phyloP scores from a whole-genome alignment of 1,140 invertebrate genomes.

The Trachelipus rathkii region DNA sequence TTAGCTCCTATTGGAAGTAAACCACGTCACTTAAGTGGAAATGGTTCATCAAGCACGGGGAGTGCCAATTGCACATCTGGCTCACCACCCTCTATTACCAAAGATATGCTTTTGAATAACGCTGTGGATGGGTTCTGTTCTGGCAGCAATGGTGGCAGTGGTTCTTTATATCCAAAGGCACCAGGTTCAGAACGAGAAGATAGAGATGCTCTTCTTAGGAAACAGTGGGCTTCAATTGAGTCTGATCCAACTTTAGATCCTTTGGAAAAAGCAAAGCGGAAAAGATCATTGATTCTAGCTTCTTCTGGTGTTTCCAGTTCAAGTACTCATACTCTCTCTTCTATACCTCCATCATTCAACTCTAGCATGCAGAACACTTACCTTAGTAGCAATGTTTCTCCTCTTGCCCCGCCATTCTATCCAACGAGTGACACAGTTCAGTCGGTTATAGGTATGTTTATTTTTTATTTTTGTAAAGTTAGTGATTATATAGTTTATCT shows the following conservation, averaged over 20 bases:
- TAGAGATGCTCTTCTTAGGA: slow-evolving; percentile 59
- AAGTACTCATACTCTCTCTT: slow-evolving; percentile 30
- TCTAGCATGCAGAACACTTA: slow-evolving; percentile 54
- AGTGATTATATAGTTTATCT: too few relatives aligned
- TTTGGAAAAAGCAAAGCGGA: slow-evolving; percentile 66
- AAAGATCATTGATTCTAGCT: slow-evolving; percentile 63
- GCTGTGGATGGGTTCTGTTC: slow-evolving; percentile 23
- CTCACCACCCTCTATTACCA: slow-evolving; percentile 22
- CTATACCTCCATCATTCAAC: slow-evolving; percentile 40
- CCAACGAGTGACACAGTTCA: slow-evolving; percentile 67
- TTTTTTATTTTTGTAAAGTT: background rate
- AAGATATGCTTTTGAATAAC: slow-evolving; percentile 20
- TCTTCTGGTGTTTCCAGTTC: slow-evolving; percentile 51
- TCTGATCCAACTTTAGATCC: slow-evolving; percentile 62
- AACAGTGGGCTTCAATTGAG: slow-evolving; percentile 66
- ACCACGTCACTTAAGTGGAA: slow-evolving; percentile 39
- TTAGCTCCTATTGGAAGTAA: slow-evolving; percentile 42
- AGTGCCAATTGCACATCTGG: slow-evolving; percentile 24
- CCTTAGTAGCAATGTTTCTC: slow-evolving; percentile 52
- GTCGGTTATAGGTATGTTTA: slow-evolving; percentile 65
- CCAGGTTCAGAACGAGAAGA: slow-evolving; percentile 55
- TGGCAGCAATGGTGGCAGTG: background rate
- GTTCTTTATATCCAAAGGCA: slow-evolving; percentile 50
- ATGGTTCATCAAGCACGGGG: slow-evolving; percentile 27
- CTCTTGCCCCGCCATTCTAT: slow-evolving; percentile 59